These are phyloP conservation scores for Catotricha subobsoleta DNA, from an alignment of 2,888 invertebrate genomes.

Conservation along the genomic window DNA sequence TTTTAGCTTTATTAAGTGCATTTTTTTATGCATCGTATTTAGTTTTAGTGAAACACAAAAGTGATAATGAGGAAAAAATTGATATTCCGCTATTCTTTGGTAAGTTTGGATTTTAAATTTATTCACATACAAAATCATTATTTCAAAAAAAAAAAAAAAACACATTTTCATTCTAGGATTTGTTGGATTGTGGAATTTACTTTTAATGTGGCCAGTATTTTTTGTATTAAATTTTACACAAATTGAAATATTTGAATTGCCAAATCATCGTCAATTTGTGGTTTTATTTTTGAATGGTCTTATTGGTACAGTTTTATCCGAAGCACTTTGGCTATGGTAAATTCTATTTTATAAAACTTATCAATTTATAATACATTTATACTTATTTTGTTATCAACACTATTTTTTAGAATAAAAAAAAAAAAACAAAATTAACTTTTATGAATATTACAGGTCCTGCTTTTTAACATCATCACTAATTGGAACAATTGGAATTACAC, in stretches of 20 bases:
- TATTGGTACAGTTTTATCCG: conserved; percentile 77
- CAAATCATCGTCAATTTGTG: conserved; percentile 61
- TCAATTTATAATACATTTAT: conserved; percentile 1
- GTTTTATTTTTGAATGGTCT: conserved; percentile 70
- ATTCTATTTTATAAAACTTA: conserved; percentile 15
- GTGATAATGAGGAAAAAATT: conserved; percentile 82
- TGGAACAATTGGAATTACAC: conserved; percentile 63
- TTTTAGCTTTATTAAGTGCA: conserved; percentile 71
- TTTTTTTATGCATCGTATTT: conserved; percentile 81
- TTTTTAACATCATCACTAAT: conserved; percentile 82
- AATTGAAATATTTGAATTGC: conserved; percentile 72
- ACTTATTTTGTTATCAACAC: not conserved
- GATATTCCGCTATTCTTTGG: conserved; percentile 93
- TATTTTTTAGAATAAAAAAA: not conserved
- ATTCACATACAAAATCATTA: conserved; percentile 1
- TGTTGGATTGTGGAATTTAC: conserved; percentile 79
- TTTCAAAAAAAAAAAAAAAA: too few species aligned
- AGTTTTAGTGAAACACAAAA: conserved; percentile 67
- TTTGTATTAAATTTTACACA: conserved; percentile 67
- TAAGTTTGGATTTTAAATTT: conserved; percentile 27
- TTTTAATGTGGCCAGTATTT: conserved; percentile 77
- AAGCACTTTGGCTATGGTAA: conserved; percentile 85
- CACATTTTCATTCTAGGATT: too few species aligned
- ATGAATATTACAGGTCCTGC: conserved; percentile 53
- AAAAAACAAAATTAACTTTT: too few species aligned